A percentile compares a stretch with the other conserved stretches of the same genome.
Conservation (phyloP, 2,797 vertebrate genomes). For the Mergus octosetaceus region DNA sequence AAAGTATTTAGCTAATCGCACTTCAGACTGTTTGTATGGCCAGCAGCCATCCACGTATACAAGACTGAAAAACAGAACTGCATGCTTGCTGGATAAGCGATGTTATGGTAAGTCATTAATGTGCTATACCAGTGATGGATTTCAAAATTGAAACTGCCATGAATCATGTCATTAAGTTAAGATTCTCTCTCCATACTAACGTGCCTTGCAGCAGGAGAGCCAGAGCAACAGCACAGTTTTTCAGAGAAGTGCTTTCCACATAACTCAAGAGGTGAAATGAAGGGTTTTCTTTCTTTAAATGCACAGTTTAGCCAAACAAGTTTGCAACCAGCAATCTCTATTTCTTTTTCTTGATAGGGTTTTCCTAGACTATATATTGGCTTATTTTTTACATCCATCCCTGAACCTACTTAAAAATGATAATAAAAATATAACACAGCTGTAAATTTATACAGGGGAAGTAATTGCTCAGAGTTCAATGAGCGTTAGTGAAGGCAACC, state of each 20-base stretch:
- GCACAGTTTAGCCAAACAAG: not conserved
- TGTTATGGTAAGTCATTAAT: constrained; percentile 18
- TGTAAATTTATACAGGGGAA: not conserved
- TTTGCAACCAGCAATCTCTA: not conserved
- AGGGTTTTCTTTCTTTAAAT: not conserved
- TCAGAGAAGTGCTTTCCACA: not conserved
- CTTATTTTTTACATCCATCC: not conserved
- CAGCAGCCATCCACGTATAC: not conserved
- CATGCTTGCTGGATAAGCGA: not conserved
- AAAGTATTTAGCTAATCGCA: not conserved
- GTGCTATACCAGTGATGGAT: not conserved
- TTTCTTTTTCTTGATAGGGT: not conserved
- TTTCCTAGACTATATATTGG: not conserved
- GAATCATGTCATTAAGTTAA: constrained; percentile 3
- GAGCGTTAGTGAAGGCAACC: not conserved
- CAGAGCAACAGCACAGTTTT: not conserved
- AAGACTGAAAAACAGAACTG: not conserved
- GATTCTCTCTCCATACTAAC: not conserved
- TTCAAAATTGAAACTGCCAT: not conserved
- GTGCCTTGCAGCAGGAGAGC: not conserved
- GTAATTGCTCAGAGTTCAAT: not conserved
- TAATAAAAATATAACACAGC: not conserved
- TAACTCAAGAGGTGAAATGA: not conserved
- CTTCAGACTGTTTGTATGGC: not conserved
- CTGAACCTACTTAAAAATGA: not conserved